These are phyloP conservation scores for Cryptocephalus primarius DNA, from an alignment of 2,888 invertebrate genomes.

Conservation along the genomic window DNA sequence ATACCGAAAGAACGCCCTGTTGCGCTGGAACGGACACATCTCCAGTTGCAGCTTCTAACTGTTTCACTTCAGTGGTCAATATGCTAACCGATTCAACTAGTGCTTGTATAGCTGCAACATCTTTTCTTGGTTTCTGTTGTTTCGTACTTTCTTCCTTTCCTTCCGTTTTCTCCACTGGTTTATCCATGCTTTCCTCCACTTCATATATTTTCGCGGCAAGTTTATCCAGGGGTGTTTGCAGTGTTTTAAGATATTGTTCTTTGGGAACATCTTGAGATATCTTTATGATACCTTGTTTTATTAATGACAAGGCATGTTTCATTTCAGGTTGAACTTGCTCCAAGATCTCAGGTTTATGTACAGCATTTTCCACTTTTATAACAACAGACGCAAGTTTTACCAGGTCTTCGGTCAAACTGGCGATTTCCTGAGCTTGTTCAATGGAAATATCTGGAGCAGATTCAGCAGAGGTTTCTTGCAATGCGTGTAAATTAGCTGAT, in stretches of 20 bases:
- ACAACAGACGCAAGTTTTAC: conserved; percentile 5
- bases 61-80: not conserved
- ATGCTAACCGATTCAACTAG: not conserved
- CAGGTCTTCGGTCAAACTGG: conserved; percentile 2
- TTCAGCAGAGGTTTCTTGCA: conserved; percentile 3
- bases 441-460: conserved; percentile 5
- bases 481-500: conserved; percentile 2
- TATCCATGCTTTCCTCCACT: not conserved
- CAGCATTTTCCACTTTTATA: conserved; percentile 1
- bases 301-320: conserved; percentile 1
- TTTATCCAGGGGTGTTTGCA: not conserved
- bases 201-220: conserved; percentile 1
- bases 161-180: not conserved
- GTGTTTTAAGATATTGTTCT: not conserved
- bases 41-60: not conserved
- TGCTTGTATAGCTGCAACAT: conserved; percentile 3
- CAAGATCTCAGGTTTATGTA: conserved; percentile 4
- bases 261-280: not conserved
- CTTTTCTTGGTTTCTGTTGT: conserved; percentile 1
- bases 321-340: conserved; percentile 3
- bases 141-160: conserved; percentile 2
- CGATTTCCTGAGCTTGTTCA: conserved; percentile 3
- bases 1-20: conserved; percentile 11
- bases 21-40: conserved; percentile 1
- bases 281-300: not conserved